These are phyloP conservation scores for Stenodera caucasica DNA, from an alignment of 2,888 invertebrate species.

Conservation along the genomic window DNA sequence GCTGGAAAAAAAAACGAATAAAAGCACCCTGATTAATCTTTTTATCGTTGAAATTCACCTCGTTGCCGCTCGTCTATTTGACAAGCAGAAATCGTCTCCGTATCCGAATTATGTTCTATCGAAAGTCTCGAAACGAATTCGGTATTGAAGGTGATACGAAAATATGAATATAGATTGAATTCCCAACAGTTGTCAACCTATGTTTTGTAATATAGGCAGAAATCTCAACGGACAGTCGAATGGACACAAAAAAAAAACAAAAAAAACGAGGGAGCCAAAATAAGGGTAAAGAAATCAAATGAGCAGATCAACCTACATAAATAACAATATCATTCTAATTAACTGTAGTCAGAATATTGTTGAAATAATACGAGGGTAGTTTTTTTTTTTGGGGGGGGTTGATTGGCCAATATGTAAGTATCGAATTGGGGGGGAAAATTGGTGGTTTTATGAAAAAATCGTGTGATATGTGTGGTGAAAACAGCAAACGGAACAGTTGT, in stretches of 20 bases:
- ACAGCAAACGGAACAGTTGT: conserved; percentile 18
- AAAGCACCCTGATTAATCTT: no score
- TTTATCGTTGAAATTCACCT: background rate
- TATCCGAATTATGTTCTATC: conserved; percentile 17
- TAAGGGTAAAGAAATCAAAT: no score
- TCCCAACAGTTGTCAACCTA: conserved; percentile 29
- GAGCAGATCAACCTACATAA: no score
- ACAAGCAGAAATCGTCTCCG: conserved; percentile 20
- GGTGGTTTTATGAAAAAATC: conserved; percentile 16
- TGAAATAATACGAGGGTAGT: no score
- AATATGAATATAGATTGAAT: conserved; percentile 38
- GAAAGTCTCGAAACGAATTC: conserved; percentile 31
- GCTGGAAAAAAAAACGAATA: no score
- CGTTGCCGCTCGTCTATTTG: no score
- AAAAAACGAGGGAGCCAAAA: no score
- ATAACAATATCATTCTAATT: no score
- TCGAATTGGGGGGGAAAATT: no score
- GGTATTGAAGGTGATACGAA: conserved; percentile 32
- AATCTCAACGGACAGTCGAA: conserved; percentile 27
- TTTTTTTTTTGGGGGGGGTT: no score
- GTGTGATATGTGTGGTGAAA: conserved; percentile 24
- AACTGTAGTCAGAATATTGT: no score
- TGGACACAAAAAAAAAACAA: conserved; percentile 30
- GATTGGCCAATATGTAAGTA: no score
- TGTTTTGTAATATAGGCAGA: conserved; percentile 12